Evolutionary conservation across 2,113 vertebrate genomes (phyloP), one percentile per base, ranked within the genome.

Genomic region (Melanerpes formicivorus): DNA sequence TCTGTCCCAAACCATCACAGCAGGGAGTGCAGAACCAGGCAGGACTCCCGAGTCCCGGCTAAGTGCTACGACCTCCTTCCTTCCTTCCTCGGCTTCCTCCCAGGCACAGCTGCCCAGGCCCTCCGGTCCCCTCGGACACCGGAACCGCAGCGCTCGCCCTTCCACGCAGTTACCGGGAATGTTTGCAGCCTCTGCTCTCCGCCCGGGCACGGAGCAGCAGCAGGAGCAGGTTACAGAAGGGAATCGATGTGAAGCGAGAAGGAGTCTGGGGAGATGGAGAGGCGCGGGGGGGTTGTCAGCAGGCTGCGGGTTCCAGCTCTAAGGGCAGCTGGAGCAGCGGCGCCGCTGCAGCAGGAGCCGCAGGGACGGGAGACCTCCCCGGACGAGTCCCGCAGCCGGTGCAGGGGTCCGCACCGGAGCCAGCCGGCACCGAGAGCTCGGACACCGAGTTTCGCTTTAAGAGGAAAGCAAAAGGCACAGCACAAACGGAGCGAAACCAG

Each of bases 111-210:
- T 12, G 5, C 80, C 62, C 84, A 3, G 75, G 42, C 71, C 78
- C 2, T 2, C 59, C 83, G 4, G 4, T 3, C 73, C 15, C 54
- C 58, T 17, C 18, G 5, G 46, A 15, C 58, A 4, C 50, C 1
- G 10, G 21, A 26, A 3, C 42, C 27, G 55, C 84, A 80, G 59
- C 55, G 5, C 78, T 48, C 23, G 8, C 69, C 1, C 18, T 7
- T 13, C 7, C 62, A 3, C n/a, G 0, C 50, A 3, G n/a, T 54
- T 2, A 8, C 7, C 1, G 9, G 11, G 10, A 22, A 9, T 0
- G 13, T 11, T 29, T 13, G 4, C 79, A 17, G n/a, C 14, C n/a
- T 34, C 69, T 1, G 30, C 7, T 10, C 30, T 59, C 46, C 22
- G 44, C 21, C 6, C 3, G 7, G 34, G 62, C 4, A 19, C 26